Evolutionary conservation across 2,888 invertebrate genomes (phyloP).

Genomic region (Leptinotarsa tumamoca): DNA sequence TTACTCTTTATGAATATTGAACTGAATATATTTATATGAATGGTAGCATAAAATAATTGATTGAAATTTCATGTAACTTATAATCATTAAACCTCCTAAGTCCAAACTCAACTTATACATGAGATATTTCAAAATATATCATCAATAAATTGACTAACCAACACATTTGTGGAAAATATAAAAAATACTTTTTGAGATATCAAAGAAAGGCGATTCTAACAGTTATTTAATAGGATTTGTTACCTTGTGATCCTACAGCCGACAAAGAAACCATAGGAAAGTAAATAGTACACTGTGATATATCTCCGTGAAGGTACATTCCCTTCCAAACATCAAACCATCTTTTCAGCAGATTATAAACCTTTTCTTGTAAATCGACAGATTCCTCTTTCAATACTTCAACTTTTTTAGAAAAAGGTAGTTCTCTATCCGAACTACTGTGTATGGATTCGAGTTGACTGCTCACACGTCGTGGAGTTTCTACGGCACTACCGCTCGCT

Average conservation of each 20-base stretch:
- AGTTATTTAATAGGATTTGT: background rate
- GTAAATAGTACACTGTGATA: constrained; percentile 73
- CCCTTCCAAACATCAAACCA: constrained; percentile 70
- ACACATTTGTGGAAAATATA: too few species aligned
- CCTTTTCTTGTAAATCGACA: constrained; percentile 61
- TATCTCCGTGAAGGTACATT: constrained; percentile 69
- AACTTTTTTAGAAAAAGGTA: constrained; percentile 49
- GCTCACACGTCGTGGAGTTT: constrained; percentile 66
- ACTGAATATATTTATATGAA: too few species aligned
- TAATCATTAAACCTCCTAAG: too few species aligned
- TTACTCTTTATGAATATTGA: too few species aligned
- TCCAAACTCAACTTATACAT: too few species aligned
- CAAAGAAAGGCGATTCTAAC: background rate
- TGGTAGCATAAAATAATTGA: too few species aligned
- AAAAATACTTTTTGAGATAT: background rate
- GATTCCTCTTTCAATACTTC: constrained; percentile 51
- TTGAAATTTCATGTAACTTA: too few species aligned
- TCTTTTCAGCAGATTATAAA: constrained; percentile 64
- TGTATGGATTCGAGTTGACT: constrained; percentile 68
- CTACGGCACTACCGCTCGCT: constrained; percentile 55
- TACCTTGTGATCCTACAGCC: constrained; percentile 70
- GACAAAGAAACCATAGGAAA: constrained; percentile 71
- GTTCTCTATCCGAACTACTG: constrained; percentile 67
- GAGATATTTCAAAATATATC: too few species aligned
- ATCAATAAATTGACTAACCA: too few species aligned